Percentiles rank a stretch among this genome's conserved stretches.
phyloP scores from a whole-genome alignment of 1,140 invertebrate species.

The Pectinophora gossypiella region DNA sequence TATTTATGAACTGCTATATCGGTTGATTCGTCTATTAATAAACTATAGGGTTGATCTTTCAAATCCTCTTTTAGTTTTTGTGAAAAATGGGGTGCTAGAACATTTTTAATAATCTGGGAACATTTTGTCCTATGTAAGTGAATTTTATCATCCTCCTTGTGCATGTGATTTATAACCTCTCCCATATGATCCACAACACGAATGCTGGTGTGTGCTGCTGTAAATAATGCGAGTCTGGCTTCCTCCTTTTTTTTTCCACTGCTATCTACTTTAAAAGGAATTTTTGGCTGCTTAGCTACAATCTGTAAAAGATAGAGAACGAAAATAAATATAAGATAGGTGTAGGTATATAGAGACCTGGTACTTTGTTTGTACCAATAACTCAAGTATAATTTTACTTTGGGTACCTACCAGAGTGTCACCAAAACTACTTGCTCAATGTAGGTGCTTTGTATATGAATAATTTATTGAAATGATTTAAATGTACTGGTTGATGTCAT shows the following conservation, averaged over 20 bases:
- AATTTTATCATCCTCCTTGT: constrained; percentile 8
- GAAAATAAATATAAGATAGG: neutral
- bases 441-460: no score
- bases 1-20: constrained; percentile 13
- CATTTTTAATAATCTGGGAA: constrained; percentile 14
- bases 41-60: constrained; percentile 12
- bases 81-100: constrained; percentile 8
- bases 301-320: constrained; percentile 4
- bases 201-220: constrained; percentile 6
- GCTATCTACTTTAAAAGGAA: neutral
- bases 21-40: constrained; percentile 15
- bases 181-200: constrained; percentile 8
- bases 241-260: constrained; percentile 4
- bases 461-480: no score
- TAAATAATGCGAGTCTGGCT: constrained; percentile 8
- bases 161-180: constrained; percentile 11
- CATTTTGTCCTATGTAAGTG: constrained; percentile 11
- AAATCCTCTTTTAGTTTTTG: constrained; percentile 14
- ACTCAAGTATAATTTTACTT: no score
- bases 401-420: no score
- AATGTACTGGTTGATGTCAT: no score
- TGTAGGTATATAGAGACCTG: neutral
- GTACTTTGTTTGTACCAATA: no score
- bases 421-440: no score
- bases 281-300: constrained; percentile 6